Base-by-base conservation (phyloP, 2,797 vertebrate genomes). In the Esox lucius region DNA sequence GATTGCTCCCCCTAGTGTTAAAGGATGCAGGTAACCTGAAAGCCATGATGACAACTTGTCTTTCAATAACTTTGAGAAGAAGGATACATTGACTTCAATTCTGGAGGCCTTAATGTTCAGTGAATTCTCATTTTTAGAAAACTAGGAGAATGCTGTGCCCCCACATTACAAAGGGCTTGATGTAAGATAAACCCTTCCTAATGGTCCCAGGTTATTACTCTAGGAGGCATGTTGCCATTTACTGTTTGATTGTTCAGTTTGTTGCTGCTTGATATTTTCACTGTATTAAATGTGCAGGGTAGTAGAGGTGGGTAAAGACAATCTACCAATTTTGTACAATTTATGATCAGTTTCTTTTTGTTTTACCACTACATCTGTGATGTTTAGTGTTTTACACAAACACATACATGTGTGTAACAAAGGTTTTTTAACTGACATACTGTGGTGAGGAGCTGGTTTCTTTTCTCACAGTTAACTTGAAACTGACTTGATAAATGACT, bases 1-100 rank as follows among this genome's bases (percentile, higher is more conserved):
- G 72, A 80, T 80, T 78, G 81, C 79, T 87, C 73, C 31, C 70
- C 70, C 88, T 87, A 66, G 83, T 91, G 90, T 80, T 77, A 61
- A 87, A 74, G 66, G 61, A 87, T 75, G 66, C 67, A 28, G 72
- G 72, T 76, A 64, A 84, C 19, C 12, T 81, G 80, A 83, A 82
- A 62, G 71, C 31, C 46, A 75, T 64, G 8, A 48, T n/a, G 17
- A 35, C 42, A 39, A 19, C 16, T 39, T 67, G 15, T 33, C 7
- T 67, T 68, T 68, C n/a, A 5, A 35, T 59, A 62, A 46, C 8
- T 53, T 61, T 16, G 8, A 53, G 79, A 76, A 68, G 13, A 26
- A 56, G 76, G 24, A 67, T 71, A 3, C 61, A 71, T 28, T 75
- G 68, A 71, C 39, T 46, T 31, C 15, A 16, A 31, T 16, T 46